Evolutionary conservation across 2,888 invertebrate genomes (phyloP).

Genomic region (Geophilus truncorum): DNA sequence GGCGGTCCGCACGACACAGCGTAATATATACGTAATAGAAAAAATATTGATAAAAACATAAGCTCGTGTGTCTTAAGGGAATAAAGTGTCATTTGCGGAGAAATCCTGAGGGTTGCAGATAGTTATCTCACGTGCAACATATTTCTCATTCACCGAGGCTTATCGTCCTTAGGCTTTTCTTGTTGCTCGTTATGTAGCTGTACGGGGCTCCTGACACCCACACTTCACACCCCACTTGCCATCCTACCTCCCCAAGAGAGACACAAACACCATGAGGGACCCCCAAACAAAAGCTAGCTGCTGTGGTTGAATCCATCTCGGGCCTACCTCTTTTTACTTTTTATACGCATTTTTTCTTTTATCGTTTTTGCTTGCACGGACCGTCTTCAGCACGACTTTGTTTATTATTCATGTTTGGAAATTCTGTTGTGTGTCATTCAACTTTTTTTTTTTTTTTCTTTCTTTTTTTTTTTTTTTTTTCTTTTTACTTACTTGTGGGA

Average conservation of each 20-base stretch:
- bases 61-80: neutral
- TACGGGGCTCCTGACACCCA: neutral
- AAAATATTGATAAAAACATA: neutral
- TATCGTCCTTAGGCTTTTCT: conserved; percentile 22
- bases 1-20: neutral
- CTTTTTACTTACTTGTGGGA: neutral
- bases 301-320: neutral
- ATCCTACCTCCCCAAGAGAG: neutral
- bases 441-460: neutral
- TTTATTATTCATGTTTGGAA: neutral
- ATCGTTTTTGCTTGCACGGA: neutral
- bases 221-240: conserved; percentile 27
- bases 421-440: neutral
- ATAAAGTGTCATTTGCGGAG: neutral
- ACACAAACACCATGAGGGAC: neutral
- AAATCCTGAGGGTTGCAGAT: conserved; percentile 27
- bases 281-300: neutral
- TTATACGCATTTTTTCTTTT: neutral
- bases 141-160: conserved; percentile 20
- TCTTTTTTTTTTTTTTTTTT: neutral
- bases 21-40: neutral
- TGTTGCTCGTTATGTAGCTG: conserved; percentile 1
- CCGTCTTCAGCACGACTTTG: neutral
- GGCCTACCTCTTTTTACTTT: neutral
- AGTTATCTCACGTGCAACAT: conserved; percentile 24